Conservation (phyloP, 2,888 invertebrate species). For the Apantesis nais region DNA sequence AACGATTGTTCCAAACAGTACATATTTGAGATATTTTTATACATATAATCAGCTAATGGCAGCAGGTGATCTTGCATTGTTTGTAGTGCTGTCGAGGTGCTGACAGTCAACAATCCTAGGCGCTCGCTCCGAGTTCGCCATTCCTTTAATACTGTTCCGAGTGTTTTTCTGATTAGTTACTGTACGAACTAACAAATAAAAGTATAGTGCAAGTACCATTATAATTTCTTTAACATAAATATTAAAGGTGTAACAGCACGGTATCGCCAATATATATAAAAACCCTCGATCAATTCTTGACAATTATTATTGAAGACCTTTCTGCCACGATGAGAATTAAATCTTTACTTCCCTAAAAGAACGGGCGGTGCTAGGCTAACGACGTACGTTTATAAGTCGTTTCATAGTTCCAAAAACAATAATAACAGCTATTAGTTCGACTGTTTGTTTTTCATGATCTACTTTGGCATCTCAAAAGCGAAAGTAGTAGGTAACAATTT, state of each 20-base stretch:
- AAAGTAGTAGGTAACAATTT: not conserved
- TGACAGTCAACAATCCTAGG: constrained; percentile 37
- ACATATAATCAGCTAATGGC: constrained; percentile 70
- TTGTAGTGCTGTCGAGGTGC: constrained; percentile 65
- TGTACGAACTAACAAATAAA: not conserved
- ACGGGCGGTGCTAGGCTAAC: too few relatives aligned
- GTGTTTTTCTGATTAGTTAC: constrained; percentile 13
- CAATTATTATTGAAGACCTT: not conserved
- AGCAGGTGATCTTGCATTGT: constrained; percentile 61
- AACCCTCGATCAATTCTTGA: not conserved
- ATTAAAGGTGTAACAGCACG: not conserved
- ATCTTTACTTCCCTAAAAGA: not conserved
- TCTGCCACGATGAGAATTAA: not conserved
- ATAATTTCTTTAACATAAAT: not conserved
- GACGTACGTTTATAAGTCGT: not conserved
- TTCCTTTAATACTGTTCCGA: constrained; percentile 25
- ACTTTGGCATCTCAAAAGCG: not conserved
- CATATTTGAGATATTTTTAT: not conserved
- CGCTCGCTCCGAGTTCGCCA: constrained; percentile 23
- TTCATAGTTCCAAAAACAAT: not conserved
- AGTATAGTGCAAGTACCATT: not conserved
- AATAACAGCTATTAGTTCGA: not conserved
- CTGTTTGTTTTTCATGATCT: not conserved
- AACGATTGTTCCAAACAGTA: not conserved
- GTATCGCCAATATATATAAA: not conserved